phyloP scores from a whole-genome alignment of 2,888 invertebrate genomes.

The Caradrina kadenii region DNA sequence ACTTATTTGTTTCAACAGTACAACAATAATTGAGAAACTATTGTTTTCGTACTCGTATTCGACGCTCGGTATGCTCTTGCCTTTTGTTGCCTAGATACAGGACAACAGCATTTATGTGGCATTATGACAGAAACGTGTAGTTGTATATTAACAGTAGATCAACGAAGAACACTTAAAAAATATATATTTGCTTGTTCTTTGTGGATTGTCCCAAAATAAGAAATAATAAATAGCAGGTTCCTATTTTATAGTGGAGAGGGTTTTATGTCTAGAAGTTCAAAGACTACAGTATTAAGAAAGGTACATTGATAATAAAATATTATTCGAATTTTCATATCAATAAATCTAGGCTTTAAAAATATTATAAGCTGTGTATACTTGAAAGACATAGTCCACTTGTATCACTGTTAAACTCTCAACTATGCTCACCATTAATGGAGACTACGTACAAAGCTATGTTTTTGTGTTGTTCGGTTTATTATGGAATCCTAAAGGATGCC shows the following conservation, averaged over 20 bases:
- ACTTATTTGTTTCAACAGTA: too few relatives aligned
- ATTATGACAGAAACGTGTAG: constrained; percentile 11
- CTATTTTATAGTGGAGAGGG: not conserved
- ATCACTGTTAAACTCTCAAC: constrained; percentile 17
- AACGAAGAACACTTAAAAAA: not conserved
- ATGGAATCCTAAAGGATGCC: not conserved
- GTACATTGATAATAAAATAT: too few relatives aligned
- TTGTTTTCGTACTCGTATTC: not conserved
- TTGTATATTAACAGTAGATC: not conserved
- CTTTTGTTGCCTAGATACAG: not conserved
- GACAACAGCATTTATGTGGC: not conserved
- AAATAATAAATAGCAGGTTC: not conserved
- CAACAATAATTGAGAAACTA: too few relatives aligned
- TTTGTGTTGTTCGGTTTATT: constrained; percentile 3
- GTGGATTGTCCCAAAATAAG: not conserved
- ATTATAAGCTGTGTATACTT: too few relatives aligned
- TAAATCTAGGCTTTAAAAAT: not conserved
- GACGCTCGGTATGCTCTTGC: not conserved
- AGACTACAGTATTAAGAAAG: not conserved
- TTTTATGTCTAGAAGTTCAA: not conserved
- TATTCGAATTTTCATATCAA: too few relatives aligned
- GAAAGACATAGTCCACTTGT: not conserved
- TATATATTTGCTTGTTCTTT: too few relatives aligned
- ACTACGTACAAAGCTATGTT: not conserved
- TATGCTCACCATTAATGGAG: constrained; percentile 11